Evolutionary conservation across 2,888 invertebrate genomes (phyloP).

Genomic region (Zaprionus bogoriensis): DNA sequence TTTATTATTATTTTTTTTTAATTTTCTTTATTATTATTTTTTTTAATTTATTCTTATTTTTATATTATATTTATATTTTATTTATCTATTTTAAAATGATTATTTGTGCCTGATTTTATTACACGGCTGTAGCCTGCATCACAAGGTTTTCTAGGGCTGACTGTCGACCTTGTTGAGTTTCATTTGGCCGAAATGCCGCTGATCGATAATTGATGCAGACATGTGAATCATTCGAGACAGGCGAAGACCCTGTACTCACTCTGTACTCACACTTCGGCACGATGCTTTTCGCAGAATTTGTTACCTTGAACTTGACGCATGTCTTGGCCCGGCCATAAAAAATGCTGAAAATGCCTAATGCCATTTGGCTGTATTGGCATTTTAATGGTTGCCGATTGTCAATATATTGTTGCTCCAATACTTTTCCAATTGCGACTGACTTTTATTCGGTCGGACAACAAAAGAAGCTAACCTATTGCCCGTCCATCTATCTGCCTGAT

Average conservation of each 20-base stretch:
- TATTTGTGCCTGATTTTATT: too few species aligned
- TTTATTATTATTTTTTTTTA: too few species aligned
- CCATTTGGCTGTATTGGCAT: constrained; percentile 45
- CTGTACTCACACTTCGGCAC: background rate
- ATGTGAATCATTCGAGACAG: too few species aligned
- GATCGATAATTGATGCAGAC: too few species aligned
- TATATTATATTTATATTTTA: background rate
- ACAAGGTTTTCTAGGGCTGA: too few species aligned
- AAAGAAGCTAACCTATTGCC: constrained; percentile 43
- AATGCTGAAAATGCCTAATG: constrained; percentile 39
- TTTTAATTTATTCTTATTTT: background rate
- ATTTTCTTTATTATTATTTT: background rate
- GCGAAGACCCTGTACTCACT: too few species aligned
- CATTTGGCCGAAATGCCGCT: too few species aligned
- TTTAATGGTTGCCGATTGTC: constrained; percentile 69
- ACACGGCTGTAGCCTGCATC: too few species aligned
- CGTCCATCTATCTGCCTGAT: constrained; percentile 8
- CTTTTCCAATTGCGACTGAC: constrained; percentile 41
- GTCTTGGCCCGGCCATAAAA: constrained; percentile 45
- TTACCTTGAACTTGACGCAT: constrained; percentile 68
- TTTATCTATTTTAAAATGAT: too few species aligned
- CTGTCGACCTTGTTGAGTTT: too few species aligned
- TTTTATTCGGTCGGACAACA: constrained; percentile 29
- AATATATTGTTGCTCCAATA: constrained; percentile 48
- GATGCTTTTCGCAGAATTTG: constrained; percentile 22